Conservation (phyloP, 2,888 invertebrate genomes). For the Melipona beecheii region DNA sequence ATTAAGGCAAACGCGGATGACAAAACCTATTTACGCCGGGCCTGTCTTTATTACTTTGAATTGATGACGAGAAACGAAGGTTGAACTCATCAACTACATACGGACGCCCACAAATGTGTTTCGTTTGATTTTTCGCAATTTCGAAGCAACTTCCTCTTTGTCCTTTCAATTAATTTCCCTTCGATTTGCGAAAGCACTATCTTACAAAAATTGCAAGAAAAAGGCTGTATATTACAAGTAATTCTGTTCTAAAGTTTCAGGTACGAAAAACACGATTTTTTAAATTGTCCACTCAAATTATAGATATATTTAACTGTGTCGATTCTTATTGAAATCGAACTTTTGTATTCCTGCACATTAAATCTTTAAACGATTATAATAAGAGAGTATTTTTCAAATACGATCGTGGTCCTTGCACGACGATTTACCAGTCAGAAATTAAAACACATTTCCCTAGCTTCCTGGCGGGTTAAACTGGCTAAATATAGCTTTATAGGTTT, state of each 20-base stretch:
- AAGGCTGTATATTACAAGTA: no score
- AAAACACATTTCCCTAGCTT: constrained; percentile 20
- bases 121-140: neutral
- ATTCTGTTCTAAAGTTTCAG: no score
- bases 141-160: neutral
- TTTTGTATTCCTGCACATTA: neutral
- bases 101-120: constrained; percentile 41
- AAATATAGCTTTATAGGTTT: constrained; percentile 57
- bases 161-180: neutral
- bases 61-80: constrained; percentile 56
- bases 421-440: neutral
- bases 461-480: constrained; percentile 26
- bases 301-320: no score
- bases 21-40: constrained; percentile 47
- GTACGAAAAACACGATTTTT: no score
- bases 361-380: neutral
- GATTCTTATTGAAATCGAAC: neutral
- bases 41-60: constrained; percentile 33
- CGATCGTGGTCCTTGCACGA: neutral
- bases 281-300: no score
- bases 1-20: constrained; percentile 34
- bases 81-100: constrained; percentile 26
- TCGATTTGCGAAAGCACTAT: neutral
- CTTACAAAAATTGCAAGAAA: neutral
- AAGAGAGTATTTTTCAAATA: neutral